Conservation (phyloP, 1,140 invertebrate species). For the Zaprionus gabonicus region DNA sequence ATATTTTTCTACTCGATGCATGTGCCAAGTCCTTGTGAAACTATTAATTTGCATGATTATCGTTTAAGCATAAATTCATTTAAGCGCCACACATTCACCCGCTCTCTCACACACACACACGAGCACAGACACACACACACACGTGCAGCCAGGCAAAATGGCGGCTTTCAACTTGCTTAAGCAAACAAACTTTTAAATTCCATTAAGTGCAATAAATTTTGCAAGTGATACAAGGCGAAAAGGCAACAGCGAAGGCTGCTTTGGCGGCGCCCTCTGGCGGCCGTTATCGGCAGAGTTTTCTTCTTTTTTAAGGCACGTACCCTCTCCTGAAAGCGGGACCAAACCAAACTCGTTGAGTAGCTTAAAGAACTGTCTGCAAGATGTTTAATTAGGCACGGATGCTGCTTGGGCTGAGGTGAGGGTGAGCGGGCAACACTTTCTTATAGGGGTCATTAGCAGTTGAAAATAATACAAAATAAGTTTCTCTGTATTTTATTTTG, state of each 20-base stretch:
- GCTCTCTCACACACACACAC: constrained; percentile 1
- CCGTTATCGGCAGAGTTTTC: constrained; percentile 25
- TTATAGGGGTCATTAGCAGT: background rate
- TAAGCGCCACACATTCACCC: constrained; percentile 38
- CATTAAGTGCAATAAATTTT: constrained; percentile 81
- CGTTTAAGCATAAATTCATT: constrained; percentile 69
- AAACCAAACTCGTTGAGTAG: constrained; percentile 21
- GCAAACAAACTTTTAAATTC: constrained; percentile 82
- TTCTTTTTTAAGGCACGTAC: constrained; percentile 19
- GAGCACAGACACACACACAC: background rate
- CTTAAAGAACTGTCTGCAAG: constrained; percentile 29
- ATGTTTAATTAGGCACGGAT: constrained; percentile 60
- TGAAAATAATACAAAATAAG: too few relatives aligned
- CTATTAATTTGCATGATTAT: constrained; percentile 78
- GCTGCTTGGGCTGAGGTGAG: constrained; percentile 37
- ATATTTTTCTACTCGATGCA: constrained; percentile 36
- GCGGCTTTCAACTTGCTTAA: constrained; percentile 39
- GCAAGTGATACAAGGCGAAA: constrained; percentile 61
- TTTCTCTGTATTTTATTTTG: too few relatives aligned
- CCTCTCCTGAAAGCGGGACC: background rate
- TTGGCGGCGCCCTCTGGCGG: constrained; percentile 30
- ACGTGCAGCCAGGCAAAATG: constrained; percentile 27
- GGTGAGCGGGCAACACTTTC: background rate
- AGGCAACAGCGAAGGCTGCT: constrained; percentile 25
- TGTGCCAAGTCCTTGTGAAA: constrained; percentile 45